Percentiles rank a stretch among this genome's conserved stretches.
phyloP scores from a whole-genome alignment of 2,888 invertebrate species.

The Noctua pronuba region DNA sequence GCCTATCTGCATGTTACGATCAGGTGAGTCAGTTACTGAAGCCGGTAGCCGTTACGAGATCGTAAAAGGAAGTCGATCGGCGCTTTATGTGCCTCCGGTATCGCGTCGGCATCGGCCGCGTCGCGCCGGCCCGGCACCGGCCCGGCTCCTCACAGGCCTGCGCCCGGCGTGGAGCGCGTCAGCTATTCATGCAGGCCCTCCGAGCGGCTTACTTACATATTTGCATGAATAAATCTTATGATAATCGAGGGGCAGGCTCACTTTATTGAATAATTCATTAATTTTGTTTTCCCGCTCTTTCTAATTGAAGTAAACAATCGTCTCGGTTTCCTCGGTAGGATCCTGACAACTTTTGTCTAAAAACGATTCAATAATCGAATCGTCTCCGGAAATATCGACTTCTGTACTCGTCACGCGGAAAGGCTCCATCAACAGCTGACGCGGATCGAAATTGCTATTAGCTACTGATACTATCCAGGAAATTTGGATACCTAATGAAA shows the following conservation, averaged over 20 bases:
- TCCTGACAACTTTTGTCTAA: not conserved
- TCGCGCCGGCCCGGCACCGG: not conserved
- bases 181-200: not conserved
- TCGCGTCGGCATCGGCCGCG: constrained; percentile 38
- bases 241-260: constrained; percentile 13
- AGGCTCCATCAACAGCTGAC: not conserved
- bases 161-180: not conserved
- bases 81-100: constrained; percentile 15
- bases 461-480: not conserved
- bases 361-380: not conserved
- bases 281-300: constrained; percentile 1
- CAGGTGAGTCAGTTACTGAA: constrained; percentile 43
- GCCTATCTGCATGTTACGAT: constrained; percentile 55
- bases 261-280: constrained; percentile 14
- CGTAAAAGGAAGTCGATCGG: constrained; percentile 47
- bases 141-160: not conserved
- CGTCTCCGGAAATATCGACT: not conserved
- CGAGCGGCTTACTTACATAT: not conserved
- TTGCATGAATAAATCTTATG: constrained; percentile 12
- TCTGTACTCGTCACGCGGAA: not conserved
- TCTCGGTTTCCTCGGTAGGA: not conserved
- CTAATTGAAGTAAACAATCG: constrained; percentile 11
- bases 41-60: constrained; percentile 42
- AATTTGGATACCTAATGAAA: too few species aligned
- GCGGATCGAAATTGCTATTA: not conserved